phyloP scores from a whole-genome alignment of 2,888 invertebrate species.

The Campoplex nolae region DNA sequence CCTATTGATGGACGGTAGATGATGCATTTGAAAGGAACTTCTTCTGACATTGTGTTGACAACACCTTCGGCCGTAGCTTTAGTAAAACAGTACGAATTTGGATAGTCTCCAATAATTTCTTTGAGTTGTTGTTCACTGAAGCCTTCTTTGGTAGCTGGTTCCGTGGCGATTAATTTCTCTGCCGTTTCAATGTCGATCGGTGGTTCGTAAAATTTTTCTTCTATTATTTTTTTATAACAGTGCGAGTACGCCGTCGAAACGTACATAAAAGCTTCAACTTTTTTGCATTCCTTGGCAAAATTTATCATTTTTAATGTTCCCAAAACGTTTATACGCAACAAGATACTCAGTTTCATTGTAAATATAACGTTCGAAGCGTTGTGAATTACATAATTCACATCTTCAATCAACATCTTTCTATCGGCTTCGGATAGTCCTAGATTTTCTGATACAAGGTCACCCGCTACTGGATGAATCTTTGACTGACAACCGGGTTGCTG shows the following conservation, averaged over 20 bases:
- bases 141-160: conserved; percentile 67
- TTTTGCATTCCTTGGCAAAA: conserved; percentile 54
- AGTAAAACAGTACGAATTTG: conserved; percentile 73
- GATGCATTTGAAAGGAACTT: conserved; percentile 69
- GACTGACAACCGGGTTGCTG: conserved; percentile 30
- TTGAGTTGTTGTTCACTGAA: conserved; percentile 66
- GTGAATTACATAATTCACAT: conserved; percentile 51
- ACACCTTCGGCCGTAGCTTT: conserved; percentile 76
- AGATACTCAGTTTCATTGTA: conserved; percentile 14
- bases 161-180: conserved; percentile 72
- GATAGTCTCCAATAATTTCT: conserved; percentile 71
- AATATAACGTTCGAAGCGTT: conserved; percentile 64
- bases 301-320: conserved; percentile 50
- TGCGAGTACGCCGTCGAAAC: conserved; percentile 63
- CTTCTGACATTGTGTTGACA: conserved; percentile 70
- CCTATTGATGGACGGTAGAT: conserved; percentile 76
- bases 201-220: conserved; percentile 74
- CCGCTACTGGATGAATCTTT: conserved; percentile 46
- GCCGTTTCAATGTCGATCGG: conserved; percentile 73
- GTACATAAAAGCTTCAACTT: conserved; percentile 53
- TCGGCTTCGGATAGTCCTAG: conserved; percentile 43
- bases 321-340: conserved; percentile 48
- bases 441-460: conserved; percentile 41
- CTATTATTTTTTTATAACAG: conserved; percentile 48
- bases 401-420: conserved; percentile 38